Evolutionary conservation across 2,888 invertebrate genomes (phyloP), one percentile per base, ranked within the genome.

Genomic region (Parnassius glacialis): DNA sequence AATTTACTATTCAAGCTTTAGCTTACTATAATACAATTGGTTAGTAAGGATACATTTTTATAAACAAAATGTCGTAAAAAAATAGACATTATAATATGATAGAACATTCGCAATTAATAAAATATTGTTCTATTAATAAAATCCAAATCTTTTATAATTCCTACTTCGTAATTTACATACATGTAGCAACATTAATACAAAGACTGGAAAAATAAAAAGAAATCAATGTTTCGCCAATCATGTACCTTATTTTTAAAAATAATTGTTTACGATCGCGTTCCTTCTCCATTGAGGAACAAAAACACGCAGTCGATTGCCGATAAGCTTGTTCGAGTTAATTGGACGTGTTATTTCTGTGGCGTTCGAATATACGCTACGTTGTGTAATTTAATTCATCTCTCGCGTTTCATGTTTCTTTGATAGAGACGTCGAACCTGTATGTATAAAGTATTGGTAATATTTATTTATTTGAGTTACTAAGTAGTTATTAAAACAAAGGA

Each of bases 311-410:
- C 64, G 60, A 62, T 64, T 61, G 66, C 54, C 67, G 69, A 72
- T 73, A 72, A 70, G 66, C 69, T 66, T 66, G 70, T 69, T 69
- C 63, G 59, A 53, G 63, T 72, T 73, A 70, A 74, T 72, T 71
- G 72, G 67, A 64, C 70, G 65, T 64, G 67, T 66, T 68, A 57
- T 65, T 67, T 61, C 59, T 45, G 11, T 48, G 10, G 12, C 43
- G 59, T 20, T 65, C 57, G 61, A 62, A 62, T 54, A 62, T 58
- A 56, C 60, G 56, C 58, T 62, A 60, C 57, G 57, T 59, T 67
- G 54, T 62, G 58, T 64, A 62, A 65, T 64, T 67, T 62, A 60
- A 64, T 63, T 57, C 58, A 57, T 50, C 50, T 50, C 43, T 57
- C 10, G 16, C 25, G 11, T 51, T 11, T 45, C 9, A n/a, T 34